Conservation (phyloP, 2,113 vertebrate species). For the Ascaphus truei region DNA sequence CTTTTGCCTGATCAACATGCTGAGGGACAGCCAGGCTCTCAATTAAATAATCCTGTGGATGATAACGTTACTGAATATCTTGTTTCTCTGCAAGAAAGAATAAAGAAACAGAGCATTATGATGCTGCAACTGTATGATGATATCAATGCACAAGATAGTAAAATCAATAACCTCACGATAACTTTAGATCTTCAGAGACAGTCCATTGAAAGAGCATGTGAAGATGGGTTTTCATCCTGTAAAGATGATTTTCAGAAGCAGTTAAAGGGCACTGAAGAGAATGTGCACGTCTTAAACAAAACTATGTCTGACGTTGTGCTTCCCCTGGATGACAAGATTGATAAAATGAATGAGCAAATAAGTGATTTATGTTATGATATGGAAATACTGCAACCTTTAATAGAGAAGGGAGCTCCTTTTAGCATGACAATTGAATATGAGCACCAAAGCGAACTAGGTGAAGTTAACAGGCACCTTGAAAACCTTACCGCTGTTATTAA, state of each 20-base stretch:
- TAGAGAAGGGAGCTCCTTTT: constrained; percentile 57
- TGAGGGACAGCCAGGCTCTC: constrained; percentile 19
- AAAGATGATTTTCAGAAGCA: constrained; percentile 54
- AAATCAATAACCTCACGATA: constrained; percentile 62
- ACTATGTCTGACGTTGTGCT: constrained; percentile 56
- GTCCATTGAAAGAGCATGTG: constrained; percentile 49
- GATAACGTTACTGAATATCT: constrained; percentile 50
- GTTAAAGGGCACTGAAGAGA: constrained; percentile 52
- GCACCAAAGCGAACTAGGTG: constrained; percentile 46
- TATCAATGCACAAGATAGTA: constrained; percentile 58
- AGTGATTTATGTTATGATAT: constrained; percentile 70
- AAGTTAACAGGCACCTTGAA: constrained; percentile 49
- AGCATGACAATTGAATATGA: constrained; percentile 42
- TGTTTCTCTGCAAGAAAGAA: constrained; percentile 50
- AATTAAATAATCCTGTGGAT: constrained; percentile 8
- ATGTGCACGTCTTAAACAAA: constrained; percentile 57
- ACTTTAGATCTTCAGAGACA: constrained; percentile 51
- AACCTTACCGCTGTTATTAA: constrained; percentile 48
- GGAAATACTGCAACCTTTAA: constrained; percentile 68
- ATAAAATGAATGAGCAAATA: constrained; percentile 70
- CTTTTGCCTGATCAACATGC: constrained; percentile 42
- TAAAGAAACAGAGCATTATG: constrained; percentile 59
- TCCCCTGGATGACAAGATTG: constrained; percentile 58
- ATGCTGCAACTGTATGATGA: constrained; percentile 58
- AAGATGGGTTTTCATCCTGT: constrained; percentile 55